phyloP scores from a whole-genome alignment of 1,140 invertebrate genomes.

The Latrodectus geometricus region DNA sequence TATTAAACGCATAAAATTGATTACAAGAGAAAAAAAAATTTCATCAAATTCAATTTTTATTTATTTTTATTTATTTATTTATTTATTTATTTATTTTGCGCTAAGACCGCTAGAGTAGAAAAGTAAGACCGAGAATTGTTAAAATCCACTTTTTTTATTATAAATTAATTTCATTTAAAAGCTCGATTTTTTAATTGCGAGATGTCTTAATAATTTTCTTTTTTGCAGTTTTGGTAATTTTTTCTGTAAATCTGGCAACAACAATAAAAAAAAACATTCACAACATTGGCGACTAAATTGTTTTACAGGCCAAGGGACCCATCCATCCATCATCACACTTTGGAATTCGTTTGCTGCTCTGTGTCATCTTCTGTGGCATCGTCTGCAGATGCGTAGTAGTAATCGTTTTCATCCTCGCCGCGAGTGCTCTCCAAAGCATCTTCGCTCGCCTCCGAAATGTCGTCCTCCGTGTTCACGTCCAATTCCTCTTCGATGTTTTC shows the following conservation, averaged over 20 bases:
- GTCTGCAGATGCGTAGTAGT: slow-evolving; percentile 43
- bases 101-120: too few species aligned
- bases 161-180: too few species aligned
- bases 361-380: slow-evolving; percentile 6
- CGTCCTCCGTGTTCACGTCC: slow-evolving; percentile 31
- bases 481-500: slow-evolving; percentile 51
- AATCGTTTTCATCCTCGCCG: slow-evolving; percentile 24
- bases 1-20: too few species aligned
- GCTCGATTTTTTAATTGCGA: too few species aligned
- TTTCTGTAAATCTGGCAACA: slow-evolving; percentile 40
- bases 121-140: too few species aligned
- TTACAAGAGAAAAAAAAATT: too few species aligned
- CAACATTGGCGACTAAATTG: not conserved
- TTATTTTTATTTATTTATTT: too few species aligned
- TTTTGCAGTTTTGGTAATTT: too few species aligned
- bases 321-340: slow-evolving; percentile 6
- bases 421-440: slow-evolving; percentile 14
- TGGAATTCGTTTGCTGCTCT: slow-evolving; percentile 6
- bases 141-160: too few species aligned
- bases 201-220: too few species aligned
- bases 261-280: not conserved
- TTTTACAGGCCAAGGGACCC: not conserved
- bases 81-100: too few species aligned
- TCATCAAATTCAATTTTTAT: too few species aligned
- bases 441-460: slow-evolving; percentile 44